phyloP scores from a whole-genome alignment of 2,888 invertebrate genomes.

The Volucella inflata region DNA sequence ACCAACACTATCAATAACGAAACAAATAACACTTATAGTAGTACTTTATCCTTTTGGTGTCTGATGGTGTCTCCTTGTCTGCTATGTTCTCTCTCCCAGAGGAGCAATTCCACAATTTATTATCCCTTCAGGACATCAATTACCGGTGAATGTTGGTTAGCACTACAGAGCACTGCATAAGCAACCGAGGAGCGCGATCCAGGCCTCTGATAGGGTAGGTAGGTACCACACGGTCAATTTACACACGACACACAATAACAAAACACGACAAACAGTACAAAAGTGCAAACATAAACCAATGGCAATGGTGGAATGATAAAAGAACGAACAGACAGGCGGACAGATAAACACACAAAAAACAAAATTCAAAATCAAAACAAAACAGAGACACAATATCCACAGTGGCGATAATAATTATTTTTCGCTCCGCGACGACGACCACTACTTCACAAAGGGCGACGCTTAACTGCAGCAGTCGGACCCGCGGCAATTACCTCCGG shows the following conservation, averaged over 20 bases:
- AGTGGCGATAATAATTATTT: constrained; percentile 46
- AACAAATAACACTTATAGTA: constrained; percentile 38
- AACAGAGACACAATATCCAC: constrained; percentile 21
- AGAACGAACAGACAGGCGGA: constrained; percentile 36
- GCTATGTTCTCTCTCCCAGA: constrained; percentile 59
- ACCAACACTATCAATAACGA: neutral
- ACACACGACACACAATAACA: constrained; percentile 60
- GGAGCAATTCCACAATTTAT: constrained; percentile 74
- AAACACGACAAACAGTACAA: constrained; percentile 74
- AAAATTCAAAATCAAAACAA: constrained; percentile 32
- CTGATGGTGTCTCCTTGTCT: no score
- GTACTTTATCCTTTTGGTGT: constrained; percentile 63
- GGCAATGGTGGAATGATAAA: constrained; percentile 42
- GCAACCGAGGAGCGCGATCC: constrained; percentile 72
- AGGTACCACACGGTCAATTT: constrained; percentile 66
- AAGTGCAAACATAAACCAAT: constrained; percentile 70
- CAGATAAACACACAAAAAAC: constrained; percentile 26
- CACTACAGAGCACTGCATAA: constrained; percentile 45
- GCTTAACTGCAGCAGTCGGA: constrained; percentile 72
- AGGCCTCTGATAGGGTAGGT: constrained; percentile 61
- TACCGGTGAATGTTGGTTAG: constrained; percentile 52
- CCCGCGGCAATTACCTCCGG: constrained; percentile 80
- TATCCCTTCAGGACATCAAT: constrained; percentile 76
- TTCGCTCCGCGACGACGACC: constrained; percentile 72
- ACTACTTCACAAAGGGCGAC: constrained; percentile 72